Evolutionary conservation across 2,888 invertebrate genomes (phyloP), one percentile per base, ranked within the genome.

Genomic region (Bombylius discolor): DNA sequence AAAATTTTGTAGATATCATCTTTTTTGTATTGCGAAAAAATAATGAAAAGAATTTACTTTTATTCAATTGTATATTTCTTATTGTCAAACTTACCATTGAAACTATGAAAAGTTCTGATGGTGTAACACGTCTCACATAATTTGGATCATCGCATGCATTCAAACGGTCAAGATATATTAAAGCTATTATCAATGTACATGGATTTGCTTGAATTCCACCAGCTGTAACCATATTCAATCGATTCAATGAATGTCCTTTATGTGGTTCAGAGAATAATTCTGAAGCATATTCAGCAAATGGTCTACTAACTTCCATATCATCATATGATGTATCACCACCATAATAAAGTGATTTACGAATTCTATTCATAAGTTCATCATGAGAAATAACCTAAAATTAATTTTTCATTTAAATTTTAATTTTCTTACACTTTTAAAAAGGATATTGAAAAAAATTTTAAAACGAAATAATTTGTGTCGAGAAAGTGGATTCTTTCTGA

Each of bases 1-100:
- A 77, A 74, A 92, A 96, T 78, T 98, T 98, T 66, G 92, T 94
- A 55, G 97, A 95, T 65, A 97, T 87, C 88, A 97, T 89, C 95
- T 95, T 11, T 42, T 11, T 11, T 42, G 8, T 42, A 11, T 5
- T 42, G 23, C 23, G 23, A 23, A 23, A 55, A 11, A 44, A 7
- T 36, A 8, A 47, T 55, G 34, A 33, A 23, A 49, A 33, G 32
- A 9, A 4, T 33, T 36, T 8, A 6, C 36, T 8, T 36, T 36
- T 9, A 36, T 8, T 36, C 36, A 8, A 3, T 4, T 8, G 6
- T 8, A 36, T 36, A 36, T 36, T 36, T 6, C 8, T 36, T 6
- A 5, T 36, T 42, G 11, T 11, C 1, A 53, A 39, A 70, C 77
- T 76, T 75, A 94, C 96, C 83, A 97, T 78, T 57, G 97, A 93